These are phyloP conservation scores for Radopholus similis DNA, from an alignment of 1,140 invertebrate genomes.

Conservation along the genomic window DNA sequence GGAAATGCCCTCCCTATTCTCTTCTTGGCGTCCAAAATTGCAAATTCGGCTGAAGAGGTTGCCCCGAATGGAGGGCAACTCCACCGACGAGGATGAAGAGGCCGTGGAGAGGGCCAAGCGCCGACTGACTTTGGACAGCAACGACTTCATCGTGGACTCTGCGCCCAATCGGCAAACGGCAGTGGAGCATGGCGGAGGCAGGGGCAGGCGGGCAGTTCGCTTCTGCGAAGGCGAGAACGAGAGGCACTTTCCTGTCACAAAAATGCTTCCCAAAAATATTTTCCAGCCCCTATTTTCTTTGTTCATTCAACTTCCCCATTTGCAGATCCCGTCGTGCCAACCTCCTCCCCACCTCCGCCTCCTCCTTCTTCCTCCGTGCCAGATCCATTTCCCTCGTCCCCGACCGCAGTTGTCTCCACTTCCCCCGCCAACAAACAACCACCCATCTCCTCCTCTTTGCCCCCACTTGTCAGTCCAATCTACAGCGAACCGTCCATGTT, in stretches of 20 bases:
- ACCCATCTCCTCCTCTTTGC: not conserved
- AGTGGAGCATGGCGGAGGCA: not conserved
- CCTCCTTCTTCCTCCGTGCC: not conserved
- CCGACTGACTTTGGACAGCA: not conserved
- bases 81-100: conserved; percentile 18
- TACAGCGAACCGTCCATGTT: too few species aligned
- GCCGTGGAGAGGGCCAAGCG: not conserved
- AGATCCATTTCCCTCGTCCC: not conserved
- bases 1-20: conserved; percentile 32
- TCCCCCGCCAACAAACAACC: not conserved
- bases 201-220: not conserved
- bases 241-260: not conserved
- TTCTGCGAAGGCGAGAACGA: conserved; percentile 6
- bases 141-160: conserved; percentile 20
- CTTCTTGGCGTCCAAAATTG: conserved; percentile 34
- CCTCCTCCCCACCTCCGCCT: not conserved
- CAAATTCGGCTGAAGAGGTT: conserved; percentile 26
- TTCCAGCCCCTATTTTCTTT: too few species aligned
- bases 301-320: too few species aligned
- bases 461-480: too few species aligned
- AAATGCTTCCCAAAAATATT: not conserved
- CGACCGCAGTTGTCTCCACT: too few species aligned
- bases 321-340: too few species aligned
- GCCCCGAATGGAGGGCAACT: conserved; percentile 4
- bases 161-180: not conserved